Evolutionary conservation across 2,113 vertebrate genomes (phyloP).

Genomic region (Larimichthys crocea): DNA sequence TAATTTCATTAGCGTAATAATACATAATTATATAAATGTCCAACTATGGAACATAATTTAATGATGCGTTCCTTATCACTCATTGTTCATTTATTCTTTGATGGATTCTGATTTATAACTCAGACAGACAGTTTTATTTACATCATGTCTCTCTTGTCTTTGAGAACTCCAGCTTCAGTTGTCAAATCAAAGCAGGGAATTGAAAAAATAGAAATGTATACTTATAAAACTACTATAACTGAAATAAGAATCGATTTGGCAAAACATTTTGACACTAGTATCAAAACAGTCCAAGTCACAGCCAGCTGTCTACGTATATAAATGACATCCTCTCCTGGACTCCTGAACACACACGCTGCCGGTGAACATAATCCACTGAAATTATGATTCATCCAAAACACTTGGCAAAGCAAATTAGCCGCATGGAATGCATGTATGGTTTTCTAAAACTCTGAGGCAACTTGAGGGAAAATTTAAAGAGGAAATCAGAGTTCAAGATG

Average conservation of each 20-base stretch:
- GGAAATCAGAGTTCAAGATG: slow-evolving; percentile 55
- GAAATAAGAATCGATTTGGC: not conserved
- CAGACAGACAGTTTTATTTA: too few species aligned
- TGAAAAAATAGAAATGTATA: not conserved
- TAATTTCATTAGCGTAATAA: too few species aligned
- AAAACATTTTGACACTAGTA: not conserved
- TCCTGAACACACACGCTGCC: not conserved
- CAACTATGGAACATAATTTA: too few species aligned
- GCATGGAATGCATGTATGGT: not conserved
- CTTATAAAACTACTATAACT: not conserved
- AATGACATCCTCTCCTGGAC: not conserved
- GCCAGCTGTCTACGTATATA: not conserved
- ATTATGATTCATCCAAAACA: slow-evolving; percentile 2
- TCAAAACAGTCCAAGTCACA: not conserved
- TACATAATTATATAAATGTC: too few species aligned
- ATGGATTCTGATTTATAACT: too few species aligned
- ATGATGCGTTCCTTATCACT: too few species aligned
- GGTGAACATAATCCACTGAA: not conserved
- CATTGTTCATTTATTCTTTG: too few species aligned
- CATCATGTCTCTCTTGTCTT: too few species aligned
- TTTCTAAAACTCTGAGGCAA: slow-evolving; percentile 6
- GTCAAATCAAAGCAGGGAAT: not conserved
- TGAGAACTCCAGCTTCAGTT: too few species aligned
- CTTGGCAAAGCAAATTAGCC: not conserved
- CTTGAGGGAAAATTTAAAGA: slow-evolving; percentile 17